These are phyloP conservation scores for Furnarius figulus DNA, from an alignment of 2,113 vertebrate genomes.

Conservation along the genomic window DNA sequence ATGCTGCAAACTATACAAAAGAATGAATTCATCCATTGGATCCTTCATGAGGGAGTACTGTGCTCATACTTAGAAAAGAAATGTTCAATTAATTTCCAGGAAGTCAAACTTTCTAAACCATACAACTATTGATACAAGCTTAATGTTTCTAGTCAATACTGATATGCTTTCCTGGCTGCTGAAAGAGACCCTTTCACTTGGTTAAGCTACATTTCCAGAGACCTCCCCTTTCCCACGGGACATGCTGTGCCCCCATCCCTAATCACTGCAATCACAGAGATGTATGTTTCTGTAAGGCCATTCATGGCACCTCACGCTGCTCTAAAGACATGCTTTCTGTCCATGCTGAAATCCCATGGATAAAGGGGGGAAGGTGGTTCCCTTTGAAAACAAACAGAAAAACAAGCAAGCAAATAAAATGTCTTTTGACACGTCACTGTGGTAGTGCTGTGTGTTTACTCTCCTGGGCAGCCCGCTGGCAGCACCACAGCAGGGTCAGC, in stretches of 20 bases:
- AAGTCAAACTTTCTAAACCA: background rate
- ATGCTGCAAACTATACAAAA: background rate
- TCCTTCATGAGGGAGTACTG: background rate
- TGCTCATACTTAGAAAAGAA: background rate
- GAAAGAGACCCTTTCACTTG: background rate
- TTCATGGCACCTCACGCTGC: background rate
- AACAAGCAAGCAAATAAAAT: background rate
- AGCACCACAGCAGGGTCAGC: fast-evolving
- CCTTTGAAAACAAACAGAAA: background rate
- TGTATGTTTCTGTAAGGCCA: background rate
- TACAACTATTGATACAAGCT: background rate
- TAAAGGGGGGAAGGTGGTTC: background rate
- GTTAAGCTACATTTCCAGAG: background rate
- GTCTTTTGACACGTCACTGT: background rate
- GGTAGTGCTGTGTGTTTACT: background rate
- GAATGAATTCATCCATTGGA: background rate
- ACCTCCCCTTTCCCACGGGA: background rate
- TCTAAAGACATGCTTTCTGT: background rate
- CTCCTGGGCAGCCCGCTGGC: background rate
- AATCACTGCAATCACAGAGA: background rate
- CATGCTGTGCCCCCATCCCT: fast-evolving
- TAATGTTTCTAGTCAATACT: background rate
- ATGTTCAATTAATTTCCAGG: background rate
- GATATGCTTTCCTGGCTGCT: background rate
- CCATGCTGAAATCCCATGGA: background rate